Conservation (phyloP, 2,797 vertebrate genomes). For the Anguilla anguilla region DNA sequence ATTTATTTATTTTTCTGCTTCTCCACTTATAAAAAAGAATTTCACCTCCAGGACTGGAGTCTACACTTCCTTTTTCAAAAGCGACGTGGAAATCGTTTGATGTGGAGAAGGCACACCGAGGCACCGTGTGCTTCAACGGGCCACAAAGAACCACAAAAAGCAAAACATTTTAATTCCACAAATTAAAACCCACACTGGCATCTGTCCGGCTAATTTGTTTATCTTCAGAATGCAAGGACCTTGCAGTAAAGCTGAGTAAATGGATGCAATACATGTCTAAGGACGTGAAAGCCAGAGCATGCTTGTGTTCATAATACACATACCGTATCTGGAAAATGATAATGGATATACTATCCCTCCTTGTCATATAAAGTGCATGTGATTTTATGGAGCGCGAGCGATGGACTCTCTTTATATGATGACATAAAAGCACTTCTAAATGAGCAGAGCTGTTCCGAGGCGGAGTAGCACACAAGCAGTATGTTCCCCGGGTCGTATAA, state of each 20-base stretch:
- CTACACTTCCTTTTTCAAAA: slow-evolving; percentile 34
- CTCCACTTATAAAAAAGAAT: slow-evolving; percentile 24
- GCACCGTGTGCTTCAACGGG: slow-evolving; percentile 32
- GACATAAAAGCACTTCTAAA: not conserved
- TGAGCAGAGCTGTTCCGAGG: not conserved
- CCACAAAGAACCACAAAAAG: not conserved
- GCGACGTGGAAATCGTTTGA: slow-evolving; percentile 40
- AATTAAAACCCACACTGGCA: not conserved
- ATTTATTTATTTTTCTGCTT: slow-evolving; percentile 30
- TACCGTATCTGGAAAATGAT: not conserved
- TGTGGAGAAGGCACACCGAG: slow-evolving; percentile 41
- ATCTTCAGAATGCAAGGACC: not conserved
- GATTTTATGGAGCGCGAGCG: not conserved
- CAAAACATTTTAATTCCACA: not conserved
- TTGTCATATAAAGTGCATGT: not conserved
- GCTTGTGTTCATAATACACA: not conserved
- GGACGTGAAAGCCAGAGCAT: not conserved
- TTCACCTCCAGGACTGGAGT: slow-evolving; percentile 33
- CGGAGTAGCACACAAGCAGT: too few species aligned
- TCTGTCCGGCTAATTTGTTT: not conserved
- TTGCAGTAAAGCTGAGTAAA: not conserved
- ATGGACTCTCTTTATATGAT: not conserved
- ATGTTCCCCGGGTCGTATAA: not conserved
- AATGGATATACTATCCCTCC: not conserved
- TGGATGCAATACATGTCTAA: not conserved